A percentile compares a stretch with the other conserved stretches of the same genome.
These are phyloP conservation scores for Anas platyrhynchos DNA, from an alignment of 2,113 vertebrate species.

Conservation along the genomic window DNA sequence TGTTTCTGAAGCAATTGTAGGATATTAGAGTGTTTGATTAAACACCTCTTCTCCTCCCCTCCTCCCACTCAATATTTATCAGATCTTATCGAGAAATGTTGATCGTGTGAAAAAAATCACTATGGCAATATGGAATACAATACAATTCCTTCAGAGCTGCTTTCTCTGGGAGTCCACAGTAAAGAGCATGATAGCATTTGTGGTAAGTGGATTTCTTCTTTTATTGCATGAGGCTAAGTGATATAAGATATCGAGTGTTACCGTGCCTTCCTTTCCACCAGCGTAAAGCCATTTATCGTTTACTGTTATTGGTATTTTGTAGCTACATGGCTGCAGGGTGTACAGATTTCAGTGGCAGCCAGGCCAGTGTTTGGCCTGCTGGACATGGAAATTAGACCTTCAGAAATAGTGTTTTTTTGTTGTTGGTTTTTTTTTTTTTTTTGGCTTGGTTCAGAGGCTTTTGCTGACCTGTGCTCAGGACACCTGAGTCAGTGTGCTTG, in stretches of 20 bases:
- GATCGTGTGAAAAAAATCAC: constrained; percentile 94
- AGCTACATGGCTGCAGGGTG: not conserved
- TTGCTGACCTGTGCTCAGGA: accelerated
- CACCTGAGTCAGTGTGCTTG: accelerated
- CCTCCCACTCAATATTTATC: constrained; percentile 60
- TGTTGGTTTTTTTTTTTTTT: not conserved
- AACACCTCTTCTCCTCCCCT: constrained; percentile 36
- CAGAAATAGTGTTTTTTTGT: not conserved
- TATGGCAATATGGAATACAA: constrained; percentile 90
- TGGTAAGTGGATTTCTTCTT: constrained; percentile 85
- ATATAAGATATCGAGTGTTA: not conserved
- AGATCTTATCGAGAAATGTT: constrained; percentile 95
- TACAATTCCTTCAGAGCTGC: constrained; percentile 96
- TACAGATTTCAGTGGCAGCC: not conserved
- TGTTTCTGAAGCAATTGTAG: constrained; percentile 48
- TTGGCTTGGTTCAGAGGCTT: accelerated
- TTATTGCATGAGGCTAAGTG: not conserved
- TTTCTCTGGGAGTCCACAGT: constrained; percentile 95
- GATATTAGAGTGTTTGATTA: constrained; percentile 40
- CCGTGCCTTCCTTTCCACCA: accelerated
- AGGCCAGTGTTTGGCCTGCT: not conserved
- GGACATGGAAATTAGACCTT: not conserved
- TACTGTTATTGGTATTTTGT: not conserved
- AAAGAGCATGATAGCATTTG: constrained; percentile 89
- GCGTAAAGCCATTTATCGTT: accelerated